phyloP scores from a whole-genome alignment of 2,113 vertebrate species.

The Hippocampus mohnikei region DNA sequence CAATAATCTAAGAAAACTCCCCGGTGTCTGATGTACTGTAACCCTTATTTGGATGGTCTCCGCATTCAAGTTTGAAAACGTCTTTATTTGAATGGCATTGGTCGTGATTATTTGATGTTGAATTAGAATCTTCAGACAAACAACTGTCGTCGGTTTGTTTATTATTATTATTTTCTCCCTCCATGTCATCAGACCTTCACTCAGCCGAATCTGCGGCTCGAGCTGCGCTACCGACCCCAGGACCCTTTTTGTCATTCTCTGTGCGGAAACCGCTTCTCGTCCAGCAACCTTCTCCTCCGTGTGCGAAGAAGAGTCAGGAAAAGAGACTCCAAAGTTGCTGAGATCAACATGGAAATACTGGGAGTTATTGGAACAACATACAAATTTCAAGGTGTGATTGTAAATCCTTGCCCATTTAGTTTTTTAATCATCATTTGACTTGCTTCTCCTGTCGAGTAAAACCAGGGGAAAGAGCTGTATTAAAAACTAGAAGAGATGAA shows the following conservation, averaged over 20 bases:
- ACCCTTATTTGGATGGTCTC: too few relatives aligned
- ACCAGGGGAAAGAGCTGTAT: background rate
- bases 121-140: too few relatives aligned
- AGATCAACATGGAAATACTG: conserved; percentile 79
- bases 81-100: too few relatives aligned
- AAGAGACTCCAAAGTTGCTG: conserved; percentile 52
- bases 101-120: too few relatives aligned
- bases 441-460: too few relatives aligned
- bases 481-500: background rate
- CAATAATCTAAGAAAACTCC: too few relatives aligned
- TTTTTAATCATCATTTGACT: too few relatives aligned
- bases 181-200: conserved; percentile 75
- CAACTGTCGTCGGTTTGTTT: too few relatives aligned
- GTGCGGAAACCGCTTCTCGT: conserved; percentile 88
- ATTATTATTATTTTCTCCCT: background rate
- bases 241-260: conserved; percentile 91
- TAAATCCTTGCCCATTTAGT: background rate
- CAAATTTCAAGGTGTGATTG: conserved; percentile 87
- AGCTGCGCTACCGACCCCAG: conserved; percentile 87
- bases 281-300: conserved; percentile 84
- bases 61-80: too few relatives aligned
- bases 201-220: conserved; percentile 82
- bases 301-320: conserved; percentile 72
- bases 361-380: conserved; percentile 86
- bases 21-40: too few relatives aligned